A percentile compares a stretch with the other conserved stretches of the same genome.
phyloP scores from a whole-genome alignment of 2,797 vertebrate genomes.

The Danio tinwini region DNA sequence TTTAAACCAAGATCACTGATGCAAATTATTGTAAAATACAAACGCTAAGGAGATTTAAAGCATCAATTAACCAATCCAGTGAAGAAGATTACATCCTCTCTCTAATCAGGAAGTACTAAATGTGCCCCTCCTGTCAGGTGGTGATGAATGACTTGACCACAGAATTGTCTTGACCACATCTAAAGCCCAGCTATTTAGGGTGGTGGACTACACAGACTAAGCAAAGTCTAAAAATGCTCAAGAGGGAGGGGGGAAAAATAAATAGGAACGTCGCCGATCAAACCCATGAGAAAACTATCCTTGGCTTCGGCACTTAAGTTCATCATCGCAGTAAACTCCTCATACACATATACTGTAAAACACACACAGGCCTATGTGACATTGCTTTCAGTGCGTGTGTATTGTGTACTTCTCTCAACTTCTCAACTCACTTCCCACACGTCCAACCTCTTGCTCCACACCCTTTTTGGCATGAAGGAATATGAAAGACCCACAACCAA shows the following conservation, averaged over 20 bases:
- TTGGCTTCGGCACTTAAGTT: background rate
- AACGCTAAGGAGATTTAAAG: constrained; percentile 9
- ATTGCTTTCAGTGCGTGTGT: constrained; percentile 5
- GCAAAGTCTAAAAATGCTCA: background rate
- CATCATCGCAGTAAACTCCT: constrained; percentile 52
- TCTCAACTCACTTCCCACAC: constrained; percentile 30
- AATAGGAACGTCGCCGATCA: background rate
- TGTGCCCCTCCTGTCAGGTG: constrained; percentile 55
- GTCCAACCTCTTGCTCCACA: constrained; percentile 16
- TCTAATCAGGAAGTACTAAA: constrained; percentile 54
- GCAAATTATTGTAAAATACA: constrained; percentile 8
- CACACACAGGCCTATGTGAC: constrained; percentile 40
- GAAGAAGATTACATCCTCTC: constrained; percentile 39
- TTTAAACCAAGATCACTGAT: background rate
- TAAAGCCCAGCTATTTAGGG: constrained; percentile 20
- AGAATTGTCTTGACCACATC: constrained; percentile 29
- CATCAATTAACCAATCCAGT: constrained; percentile 13
- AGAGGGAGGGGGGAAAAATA: background rate
- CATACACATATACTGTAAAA: constrained; percentile 19
- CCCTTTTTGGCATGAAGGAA: constrained; percentile 48
- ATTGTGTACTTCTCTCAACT: constrained; percentile 1
- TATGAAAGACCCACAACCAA: constrained; percentile 26
- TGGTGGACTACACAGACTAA: background rate
- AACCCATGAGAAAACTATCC: background rate
- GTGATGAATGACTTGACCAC: constrained; percentile 44